Percentiles rank a stretch among this genome's conserved stretches.
Conservation (phyloP, 1,140 invertebrate species). For the Diachasma alloeum region DNA sequence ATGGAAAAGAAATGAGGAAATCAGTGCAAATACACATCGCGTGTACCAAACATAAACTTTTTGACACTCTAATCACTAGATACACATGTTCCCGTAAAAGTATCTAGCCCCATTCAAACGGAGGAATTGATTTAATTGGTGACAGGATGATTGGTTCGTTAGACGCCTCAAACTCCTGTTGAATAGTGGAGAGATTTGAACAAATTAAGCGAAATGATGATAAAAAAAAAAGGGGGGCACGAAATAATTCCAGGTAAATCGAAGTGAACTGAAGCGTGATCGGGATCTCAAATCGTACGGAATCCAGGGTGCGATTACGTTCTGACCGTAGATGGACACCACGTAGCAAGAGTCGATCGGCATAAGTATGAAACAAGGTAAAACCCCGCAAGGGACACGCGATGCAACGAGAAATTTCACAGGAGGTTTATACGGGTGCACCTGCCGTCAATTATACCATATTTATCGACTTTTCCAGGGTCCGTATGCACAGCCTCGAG, state of each 20-base stretch:
- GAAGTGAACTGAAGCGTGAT: constrained; percentile 23
- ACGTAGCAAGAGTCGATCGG: background rate
- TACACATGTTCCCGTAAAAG: background rate
- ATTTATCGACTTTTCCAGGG: constrained; percentile 47
- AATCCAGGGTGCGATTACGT: constrained; percentile 30
- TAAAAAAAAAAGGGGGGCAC: constrained; percentile 3
- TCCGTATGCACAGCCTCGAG: background rate
- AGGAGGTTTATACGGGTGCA: constrained; percentile 24
- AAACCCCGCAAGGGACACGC: constrained; percentile 34
- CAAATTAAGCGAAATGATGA: background rate
- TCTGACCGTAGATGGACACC: constrained; percentile 32
- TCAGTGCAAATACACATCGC: background rate
- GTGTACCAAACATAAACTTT: background rate
- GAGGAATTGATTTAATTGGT: constrained; percentile 18
- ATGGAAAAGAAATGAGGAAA: background rate
- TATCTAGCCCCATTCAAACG: background rate
- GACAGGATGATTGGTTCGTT: constrained; percentile 22
- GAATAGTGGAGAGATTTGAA: background rate
- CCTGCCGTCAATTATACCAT: constrained; percentile 42
- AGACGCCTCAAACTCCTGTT: background rate
- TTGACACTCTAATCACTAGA: background rate
- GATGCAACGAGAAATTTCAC: constrained; percentile 35
- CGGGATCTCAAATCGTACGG: constrained; percentile 20
- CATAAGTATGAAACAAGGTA: constrained; percentile 8
- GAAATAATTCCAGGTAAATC: constrained; percentile 20